phyloP scores from a whole-genome alignment of 2,113 vertebrate genomes.

The Cephalopholis sonnerati region DNA sequence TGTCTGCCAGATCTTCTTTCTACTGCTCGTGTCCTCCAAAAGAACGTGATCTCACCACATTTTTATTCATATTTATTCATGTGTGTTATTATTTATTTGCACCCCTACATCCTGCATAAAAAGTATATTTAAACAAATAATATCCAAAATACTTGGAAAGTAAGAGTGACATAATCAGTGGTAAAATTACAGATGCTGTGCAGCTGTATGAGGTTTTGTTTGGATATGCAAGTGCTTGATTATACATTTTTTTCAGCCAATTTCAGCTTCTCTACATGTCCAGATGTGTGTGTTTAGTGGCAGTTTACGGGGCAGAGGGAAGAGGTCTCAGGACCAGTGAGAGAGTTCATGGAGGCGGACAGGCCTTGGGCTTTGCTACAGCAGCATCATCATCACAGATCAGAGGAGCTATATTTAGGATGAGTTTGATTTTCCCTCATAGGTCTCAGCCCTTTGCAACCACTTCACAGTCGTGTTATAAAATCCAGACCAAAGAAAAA shows the following conservation, averaged over 20 bases:
- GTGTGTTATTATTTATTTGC: neutral
- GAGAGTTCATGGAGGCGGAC: constrained; percentile 42
- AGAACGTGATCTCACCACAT: neutral
- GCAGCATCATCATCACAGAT: constrained; percentile 56
- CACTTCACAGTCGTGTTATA: constrained; percentile 2
- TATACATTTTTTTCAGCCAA: neutral
- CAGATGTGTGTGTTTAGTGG: constrained; percentile 14
- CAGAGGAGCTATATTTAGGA: constrained; percentile 59
- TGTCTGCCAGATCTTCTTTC: neutral
- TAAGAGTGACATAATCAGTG: neutral
- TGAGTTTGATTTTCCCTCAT: constrained; percentile 40
- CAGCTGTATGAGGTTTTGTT: neutral
- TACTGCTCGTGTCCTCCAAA: neutral
- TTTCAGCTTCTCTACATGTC: neutral
- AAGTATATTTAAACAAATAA: neutral
- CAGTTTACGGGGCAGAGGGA: constrained; percentile 24
- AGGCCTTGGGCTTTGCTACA: constrained; percentile 44
- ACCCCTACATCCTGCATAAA: neutral
- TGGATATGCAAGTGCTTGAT: neutral
- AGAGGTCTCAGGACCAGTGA: constrained; percentile 48
- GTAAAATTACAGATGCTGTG: neutral
- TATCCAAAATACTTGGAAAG: neutral
- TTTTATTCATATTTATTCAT: too few species aligned
- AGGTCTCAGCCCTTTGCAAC: constrained; percentile 20
- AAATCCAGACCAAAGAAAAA: constrained; percentile 10